These are phyloP conservation scores for Xiphophorus couchianus DNA, from an alignment of 2,113 vertebrate species.

Conservation along the genomic window DNA sequence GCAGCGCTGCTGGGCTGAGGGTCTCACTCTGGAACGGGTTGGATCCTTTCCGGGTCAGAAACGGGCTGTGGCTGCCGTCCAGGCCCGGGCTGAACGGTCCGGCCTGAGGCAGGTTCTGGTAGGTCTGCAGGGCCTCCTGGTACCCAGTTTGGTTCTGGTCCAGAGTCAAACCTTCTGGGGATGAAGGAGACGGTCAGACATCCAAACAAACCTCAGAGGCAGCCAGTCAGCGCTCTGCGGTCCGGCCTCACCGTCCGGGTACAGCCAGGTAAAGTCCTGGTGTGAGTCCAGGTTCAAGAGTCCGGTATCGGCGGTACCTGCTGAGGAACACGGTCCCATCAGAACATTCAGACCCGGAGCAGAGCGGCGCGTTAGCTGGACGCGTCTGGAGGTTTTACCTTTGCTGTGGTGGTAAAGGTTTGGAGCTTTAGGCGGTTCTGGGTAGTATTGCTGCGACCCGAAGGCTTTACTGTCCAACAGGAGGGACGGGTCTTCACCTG, in stretches of 20 bases:
- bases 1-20: background rate
- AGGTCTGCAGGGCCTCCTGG: conserved; percentile 75
- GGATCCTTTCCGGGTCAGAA: conserved; percentile 51
- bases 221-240: background rate
- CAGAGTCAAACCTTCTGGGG: conserved; percentile 56
- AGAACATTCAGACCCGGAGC: background rate
- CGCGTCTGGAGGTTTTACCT: conserved; percentile 53
- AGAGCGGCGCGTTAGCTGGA: no score
- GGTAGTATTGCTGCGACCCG: conserved; percentile 71
- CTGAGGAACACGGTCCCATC: conserved; percentile 34
- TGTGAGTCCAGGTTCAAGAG: conserved; percentile 78
- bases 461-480: conserved; percentile 80
- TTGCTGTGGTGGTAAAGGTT: conserved; percentile 59
- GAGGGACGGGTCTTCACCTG: conserved; percentile 85
- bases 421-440: conserved; percentile 65
- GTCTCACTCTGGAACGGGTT: conserved; percentile 49
- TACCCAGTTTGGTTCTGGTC: conserved; percentile 67
- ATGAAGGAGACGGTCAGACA: conserved; percentile 1
- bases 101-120: conserved; percentile 75
- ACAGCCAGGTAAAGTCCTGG: conserved; percentile 81
- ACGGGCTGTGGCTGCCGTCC: conserved; percentile 68
- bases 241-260: conserved; percentile 73
- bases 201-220: background rate
- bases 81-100: conserved; percentile 68
- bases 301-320: conserved; percentile 42